A percentile compares a stretch with the other conserved stretches of the same genome.
These are phyloP conservation scores for Euthynnus affinis DNA, from an alignment of 2,797 vertebrate species.

Conservation along the genomic window DNA sequence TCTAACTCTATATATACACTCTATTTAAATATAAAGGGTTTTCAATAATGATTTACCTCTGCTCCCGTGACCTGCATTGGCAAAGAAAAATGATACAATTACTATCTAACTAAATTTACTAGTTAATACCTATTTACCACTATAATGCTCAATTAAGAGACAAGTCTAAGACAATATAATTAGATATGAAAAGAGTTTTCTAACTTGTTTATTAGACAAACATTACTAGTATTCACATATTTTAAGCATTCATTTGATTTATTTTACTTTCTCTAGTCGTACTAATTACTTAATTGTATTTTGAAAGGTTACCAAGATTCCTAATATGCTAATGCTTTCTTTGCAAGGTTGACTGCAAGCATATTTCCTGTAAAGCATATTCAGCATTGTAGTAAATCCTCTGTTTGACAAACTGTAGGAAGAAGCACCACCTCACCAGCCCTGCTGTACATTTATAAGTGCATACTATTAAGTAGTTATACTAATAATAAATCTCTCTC, in stretches of 20 bases:
- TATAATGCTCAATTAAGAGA: not conserved
- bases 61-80: conserved; percentile 76
- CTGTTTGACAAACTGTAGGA: not conserved
- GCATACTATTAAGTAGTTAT: not conserved
- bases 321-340: not conserved
- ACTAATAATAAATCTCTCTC: conserved; percentile 4
- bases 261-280: not conserved
- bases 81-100: conserved; percentile 42
- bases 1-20: conserved; percentile 4
- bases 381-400: not conserved
- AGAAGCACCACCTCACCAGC: not conserved
- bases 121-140: not conserved
- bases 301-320: not conserved
- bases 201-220: not conserved
- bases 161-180: not conserved
- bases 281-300: not conserved
- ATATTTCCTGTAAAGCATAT: not conserved
- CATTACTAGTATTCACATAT: not conserved
- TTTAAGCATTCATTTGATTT: too few species aligned
- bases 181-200: not conserved
- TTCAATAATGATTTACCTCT: conserved; percentile 71
- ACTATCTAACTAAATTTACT: conserved; percentile 7
- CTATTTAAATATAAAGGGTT: not conserved
- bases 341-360: not conserved
- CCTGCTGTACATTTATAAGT: not conserved